A percentile compares a stretch with the other conserved stretches of the same genome.
Conservation (phyloP, 2,888 invertebrate genomes). For the Physocephala rufipes region DNA sequence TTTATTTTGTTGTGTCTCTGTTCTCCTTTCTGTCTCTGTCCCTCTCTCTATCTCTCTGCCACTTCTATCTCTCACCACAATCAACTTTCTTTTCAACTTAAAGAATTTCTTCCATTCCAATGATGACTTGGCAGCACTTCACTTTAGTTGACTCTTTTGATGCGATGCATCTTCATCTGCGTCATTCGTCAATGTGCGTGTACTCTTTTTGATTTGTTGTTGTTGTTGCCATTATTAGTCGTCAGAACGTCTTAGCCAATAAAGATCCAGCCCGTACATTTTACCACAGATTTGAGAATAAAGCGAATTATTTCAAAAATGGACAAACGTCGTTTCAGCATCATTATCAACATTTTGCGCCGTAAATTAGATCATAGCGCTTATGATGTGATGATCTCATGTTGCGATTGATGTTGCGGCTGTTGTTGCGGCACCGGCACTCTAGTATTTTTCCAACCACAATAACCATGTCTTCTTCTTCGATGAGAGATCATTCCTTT, state of each 20-base stretch:
- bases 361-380: not conserved
- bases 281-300: constrained; percentile 24
- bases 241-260: constrained; percentile 12
- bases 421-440: constrained; percentile 19
- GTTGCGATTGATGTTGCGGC: not conserved
- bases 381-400: constrained; percentile 9
- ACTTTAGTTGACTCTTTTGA: constrained; percentile 6
- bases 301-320: constrained; percentile 8
- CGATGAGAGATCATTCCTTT: not conserved
- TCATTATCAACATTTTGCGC: not conserved
- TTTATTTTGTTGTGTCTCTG: constrained; percentile 10
- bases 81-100: no score
- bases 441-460: not conserved
- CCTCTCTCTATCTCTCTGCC: no score
- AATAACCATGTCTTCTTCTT: not conserved
- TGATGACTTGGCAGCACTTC: constrained; percentile 40
- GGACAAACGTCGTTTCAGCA: constrained; percentile 22
- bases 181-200: constrained; percentile 44
- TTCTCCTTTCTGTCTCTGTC: not conserved
- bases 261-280: constrained; percentile 61
- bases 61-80: no score
- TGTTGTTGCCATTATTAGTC: constrained; percentile 29
- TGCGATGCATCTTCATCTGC: constrained; percentile 39
- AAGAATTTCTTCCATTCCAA: constrained; percentile 49
- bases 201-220: constrained; percentile 6